Base-by-base conservation (phyloP, 2,113 vertebrate species). In the Herpailurus yagouaroundi region DNA sequence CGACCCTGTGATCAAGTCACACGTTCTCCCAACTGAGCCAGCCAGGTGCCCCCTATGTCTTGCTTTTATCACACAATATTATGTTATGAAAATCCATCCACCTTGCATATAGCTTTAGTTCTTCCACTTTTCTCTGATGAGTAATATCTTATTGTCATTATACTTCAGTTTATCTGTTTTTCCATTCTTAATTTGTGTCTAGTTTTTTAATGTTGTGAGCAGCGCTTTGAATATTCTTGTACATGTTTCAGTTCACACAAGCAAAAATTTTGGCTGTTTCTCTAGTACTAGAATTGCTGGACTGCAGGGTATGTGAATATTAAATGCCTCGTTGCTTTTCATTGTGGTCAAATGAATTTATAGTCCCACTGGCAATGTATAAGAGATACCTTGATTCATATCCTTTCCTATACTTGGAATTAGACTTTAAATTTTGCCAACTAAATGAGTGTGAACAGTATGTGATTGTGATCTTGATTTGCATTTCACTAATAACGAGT, bases 81-180 rank as follows among this genome's bases (percentile, higher is more conserved):
- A 36, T 93, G 45, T 36, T 57, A 64, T 27, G 64, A 71, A 88
- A 64, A 83, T 83, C 71, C 29, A 12, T 77, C 48, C 12, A 76
- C 25, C 18, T 52, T 55, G 2, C 14, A 31, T 74, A 29, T 55
- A 91, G 57, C 55, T 92, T 16, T 81, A 74, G 25, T 88, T 81
- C 7, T 87, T 80, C 36, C 5, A 31, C 63, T 94, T 89, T 94
- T 89, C 76, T 94, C 85, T 88, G 74, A 50, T 81, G 31, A 71
- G 71, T 52, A 85, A 52, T 73, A 89, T 38, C 87, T 79, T 69
- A 41, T 93, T 80, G 50, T 92, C 36, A 68, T 18, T 48, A 18
- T 89, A 29, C 18, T 66, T 4, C 23, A 68, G 4, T 93, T 86
- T 92, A 73, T 92, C 21, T 41, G 33, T 79, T 87, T 21, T 66